Evolutionary conservation across 2,797 vertebrate genomes (phyloP).

Genomic region (Spinibarbus caldwelli): DNA sequence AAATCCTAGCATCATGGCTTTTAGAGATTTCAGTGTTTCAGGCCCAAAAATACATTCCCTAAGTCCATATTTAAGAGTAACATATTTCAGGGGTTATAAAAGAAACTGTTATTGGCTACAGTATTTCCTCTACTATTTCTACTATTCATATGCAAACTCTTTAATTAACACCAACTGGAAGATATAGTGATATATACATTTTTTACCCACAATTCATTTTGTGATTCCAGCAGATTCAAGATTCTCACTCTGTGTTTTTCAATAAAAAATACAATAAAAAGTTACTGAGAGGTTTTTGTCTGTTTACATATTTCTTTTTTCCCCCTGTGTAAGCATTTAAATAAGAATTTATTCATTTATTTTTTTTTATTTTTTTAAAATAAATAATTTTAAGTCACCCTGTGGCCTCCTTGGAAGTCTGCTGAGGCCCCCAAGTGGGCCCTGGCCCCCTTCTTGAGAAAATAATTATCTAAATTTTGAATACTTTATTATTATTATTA

Average conservation of each 20-base stretch:
- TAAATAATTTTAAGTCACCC: background rate
- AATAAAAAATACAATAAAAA: background rate
- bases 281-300: background rate
- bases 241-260: background rate
- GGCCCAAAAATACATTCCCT: no score
- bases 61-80: background rate
- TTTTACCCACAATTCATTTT: background rate
- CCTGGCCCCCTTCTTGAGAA: background rate
- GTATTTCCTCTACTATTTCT: background rate
- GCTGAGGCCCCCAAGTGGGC: no score
- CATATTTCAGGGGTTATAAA: background rate
- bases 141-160: background rate
- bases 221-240: background rate
- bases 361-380: background rate
- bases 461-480: background rate
- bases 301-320: background rate
- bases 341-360: no score
- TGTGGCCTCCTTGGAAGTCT: background rate
- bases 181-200: background rate
- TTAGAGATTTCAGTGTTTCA: slow-evolving; percentile 26
- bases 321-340: background rate
- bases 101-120: background rate
- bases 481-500: background rate
- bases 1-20: slow-evolving; percentile 66
- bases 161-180: background rate